Percentiles rank a stretch among this genome's conserved stretches.
Evolutionary conservation across 2,888 invertebrate species (phyloP).

Genomic region (Dasysyrphus albostriatus): DNA sequence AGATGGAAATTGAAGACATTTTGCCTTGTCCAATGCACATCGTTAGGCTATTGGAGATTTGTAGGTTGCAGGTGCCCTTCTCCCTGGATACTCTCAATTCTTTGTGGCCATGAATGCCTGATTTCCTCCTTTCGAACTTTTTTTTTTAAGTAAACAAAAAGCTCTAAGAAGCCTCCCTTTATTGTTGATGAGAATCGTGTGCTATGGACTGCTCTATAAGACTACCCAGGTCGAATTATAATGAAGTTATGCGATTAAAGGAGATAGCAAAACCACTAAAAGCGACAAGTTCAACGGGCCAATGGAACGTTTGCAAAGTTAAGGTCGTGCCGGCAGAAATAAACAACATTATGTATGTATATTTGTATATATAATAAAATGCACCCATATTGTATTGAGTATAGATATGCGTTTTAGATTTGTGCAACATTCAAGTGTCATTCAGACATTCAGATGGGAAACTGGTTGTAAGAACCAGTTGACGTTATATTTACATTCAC

Average conservation of each 20-base stretch:
- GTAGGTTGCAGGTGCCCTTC: not conserved
- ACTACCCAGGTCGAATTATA: not conserved
- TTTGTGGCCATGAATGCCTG: conserved; percentile 10
- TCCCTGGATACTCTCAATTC: not conserved
- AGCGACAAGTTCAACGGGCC: conserved; percentile 22
- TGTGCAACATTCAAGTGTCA: not conserved
- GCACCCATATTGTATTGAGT: not conserved
- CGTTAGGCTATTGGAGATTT: too few relatives aligned
- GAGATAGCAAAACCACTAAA: conserved; percentile 10
- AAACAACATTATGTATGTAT: not conserved
- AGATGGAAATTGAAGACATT: not conserved
- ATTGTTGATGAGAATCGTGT: not conserved
- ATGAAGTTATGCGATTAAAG: not conserved
- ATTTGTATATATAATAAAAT: not conserved
- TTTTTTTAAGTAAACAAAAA: conserved; percentile 9
- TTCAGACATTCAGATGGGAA: not conserved
- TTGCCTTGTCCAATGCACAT: not conserved
- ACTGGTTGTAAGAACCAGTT: conserved; percentile 13
- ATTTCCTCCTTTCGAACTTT: conserved; percentile 29
- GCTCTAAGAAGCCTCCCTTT: not conserved
- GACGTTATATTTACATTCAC: not conserved
- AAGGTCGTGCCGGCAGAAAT: conserved; percentile 20
- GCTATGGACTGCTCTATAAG: not conserved
- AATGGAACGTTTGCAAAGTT: conserved; percentile 6
- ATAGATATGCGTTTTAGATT: conserved; percentile 6